A percentile compares a stretch with the other conserved stretches of the same genome.
Evolutionary conservation across 1,140 invertebrate species (phyloP).

Genomic region (Laupala kohalensis): DNA sequence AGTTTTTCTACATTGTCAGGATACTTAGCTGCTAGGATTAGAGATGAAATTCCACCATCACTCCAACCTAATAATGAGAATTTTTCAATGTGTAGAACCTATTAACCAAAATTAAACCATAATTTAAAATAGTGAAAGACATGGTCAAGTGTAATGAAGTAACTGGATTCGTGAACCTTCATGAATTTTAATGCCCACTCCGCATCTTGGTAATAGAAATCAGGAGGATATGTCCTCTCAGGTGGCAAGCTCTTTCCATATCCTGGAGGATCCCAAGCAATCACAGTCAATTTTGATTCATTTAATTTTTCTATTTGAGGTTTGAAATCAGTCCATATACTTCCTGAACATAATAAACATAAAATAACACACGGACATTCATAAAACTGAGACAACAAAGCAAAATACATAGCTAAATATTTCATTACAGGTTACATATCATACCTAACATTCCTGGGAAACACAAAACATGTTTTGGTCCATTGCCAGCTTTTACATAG

Average conservation of each 20-base stretch:
- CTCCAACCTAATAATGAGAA: constrained; percentile 80
- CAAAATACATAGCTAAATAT: not conserved
- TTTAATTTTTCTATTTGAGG: constrained; percentile 61
- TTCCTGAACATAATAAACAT: constrained; percentile 28
- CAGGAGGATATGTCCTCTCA: constrained; percentile 46
- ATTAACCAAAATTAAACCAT: constrained; percentile 8
- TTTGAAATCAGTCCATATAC: constrained; percentile 66
- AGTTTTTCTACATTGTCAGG: constrained; percentile 53
- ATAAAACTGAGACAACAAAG: not conserved
- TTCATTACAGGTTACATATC: not conserved
- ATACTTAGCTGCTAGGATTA: constrained; percentile 58
- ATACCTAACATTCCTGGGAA: constrained; percentile 63
- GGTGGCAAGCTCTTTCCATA: constrained; percentile 76
- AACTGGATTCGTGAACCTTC: constrained; percentile 35
- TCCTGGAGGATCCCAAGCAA: constrained; percentile 80
- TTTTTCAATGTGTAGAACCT: constrained; percentile 46
- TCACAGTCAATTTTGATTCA: constrained; percentile 51
- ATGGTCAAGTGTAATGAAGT: not conserved
- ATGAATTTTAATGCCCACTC: constrained; percentile 52
- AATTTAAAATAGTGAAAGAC: too few relatives aligned
- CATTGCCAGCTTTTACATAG: constrained; percentile 57
- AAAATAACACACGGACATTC: not conserved
- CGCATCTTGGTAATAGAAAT: constrained; percentile 68
- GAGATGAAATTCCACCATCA: constrained; percentile 69
- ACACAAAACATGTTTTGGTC: constrained; percentile 50